Evolutionary conservation across 1,140 invertebrate species (phyloP).

Genomic region (Cepaea nemoralis): DNA sequence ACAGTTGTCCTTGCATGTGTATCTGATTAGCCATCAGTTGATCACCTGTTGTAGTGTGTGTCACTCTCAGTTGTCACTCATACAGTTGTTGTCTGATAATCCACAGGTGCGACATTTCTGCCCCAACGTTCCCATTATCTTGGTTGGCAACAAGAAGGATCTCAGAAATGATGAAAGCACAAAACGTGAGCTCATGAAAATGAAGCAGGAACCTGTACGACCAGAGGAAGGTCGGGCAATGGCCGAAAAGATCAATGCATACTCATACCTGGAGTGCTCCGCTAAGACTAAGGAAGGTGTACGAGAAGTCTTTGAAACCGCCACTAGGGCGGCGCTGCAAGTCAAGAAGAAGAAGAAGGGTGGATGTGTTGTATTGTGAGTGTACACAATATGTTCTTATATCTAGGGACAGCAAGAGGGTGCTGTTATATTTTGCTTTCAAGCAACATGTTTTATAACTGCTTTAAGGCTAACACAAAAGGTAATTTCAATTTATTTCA

Average conservation of each 20-base stretch:
- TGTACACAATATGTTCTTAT: background rate
- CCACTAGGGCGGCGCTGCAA: slow-evolving; percentile 96
- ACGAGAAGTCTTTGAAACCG: slow-evolving; percentile 98
- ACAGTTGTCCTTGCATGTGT: too few species aligned
- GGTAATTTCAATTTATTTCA: background rate
- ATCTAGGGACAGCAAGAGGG: background rate
- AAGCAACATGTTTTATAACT: background rate
- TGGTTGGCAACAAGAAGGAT: slow-evolving; percentile 74
- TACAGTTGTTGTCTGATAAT: background rate
- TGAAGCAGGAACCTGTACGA: slow-evolving; percentile 99
- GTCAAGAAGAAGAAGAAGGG: slow-evolving; percentile 74
- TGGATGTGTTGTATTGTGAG: slow-evolving; percentile 56
- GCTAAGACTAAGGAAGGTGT: slow-evolving; percentile 99
- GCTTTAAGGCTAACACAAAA: background rate
- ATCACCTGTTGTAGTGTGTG: too few species aligned
- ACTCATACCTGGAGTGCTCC: slow-evolving; percentile 98
- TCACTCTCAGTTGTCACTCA: background rate
- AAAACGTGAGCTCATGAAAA: slow-evolving; percentile 95
- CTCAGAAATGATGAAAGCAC: slow-evolving; percentile 96
- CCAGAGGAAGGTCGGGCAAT: slow-evolving; percentile 96
- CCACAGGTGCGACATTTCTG: slow-evolving; percentile 71
- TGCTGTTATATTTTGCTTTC: slow-evolving; percentile 5
- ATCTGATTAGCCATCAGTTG: too few species aligned
- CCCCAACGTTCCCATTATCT: slow-evolving; percentile 72
- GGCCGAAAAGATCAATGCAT: slow-evolving; percentile 99